These are phyloP conservation scores for Neopelma chrysocephalum DNA, from an alignment of 2,797 vertebrate genomes.

Conservation along the genomic window DNA sequence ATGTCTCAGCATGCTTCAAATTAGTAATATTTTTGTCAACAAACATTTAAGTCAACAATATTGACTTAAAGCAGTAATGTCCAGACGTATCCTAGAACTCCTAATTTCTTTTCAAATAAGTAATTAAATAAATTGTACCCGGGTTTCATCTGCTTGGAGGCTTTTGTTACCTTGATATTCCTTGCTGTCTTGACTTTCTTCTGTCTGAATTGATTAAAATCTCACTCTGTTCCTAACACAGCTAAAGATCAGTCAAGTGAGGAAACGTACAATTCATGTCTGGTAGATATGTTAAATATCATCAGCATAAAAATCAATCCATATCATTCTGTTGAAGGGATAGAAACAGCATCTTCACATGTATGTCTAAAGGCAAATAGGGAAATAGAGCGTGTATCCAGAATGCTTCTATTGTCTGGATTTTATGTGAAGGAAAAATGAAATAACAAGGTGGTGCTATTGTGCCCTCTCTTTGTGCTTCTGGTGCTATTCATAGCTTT, in stretches of 20 bases:
- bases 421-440: not conserved
- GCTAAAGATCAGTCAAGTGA: not conserved
- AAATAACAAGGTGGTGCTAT: not conserved
- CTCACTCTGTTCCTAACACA: not conserved
- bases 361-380: not conserved
- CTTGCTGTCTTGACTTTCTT: not conserved
- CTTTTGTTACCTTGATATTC: not conserved
- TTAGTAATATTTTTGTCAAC: not conserved
- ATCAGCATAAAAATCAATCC: not conserved
- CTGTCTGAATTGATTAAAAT: not conserved
- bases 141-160: fast-evolving
- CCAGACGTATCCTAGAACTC: not conserved
- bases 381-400: not conserved
- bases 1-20: not conserved
- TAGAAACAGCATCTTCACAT: not conserved
- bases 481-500: not conserved
- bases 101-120: not conserved
- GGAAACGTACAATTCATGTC: not conserved
- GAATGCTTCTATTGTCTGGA: not conserved
- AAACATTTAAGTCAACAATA: too few relatives aligned
- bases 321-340: not conserved
- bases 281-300: not conserved
- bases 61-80: not conserved
- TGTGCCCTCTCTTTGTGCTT: not conserved
- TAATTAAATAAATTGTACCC: not conserved